Evolutionary conservation across 2,113 vertebrate species (phyloP).

Genomic region (Gyps fulvus): DNA sequence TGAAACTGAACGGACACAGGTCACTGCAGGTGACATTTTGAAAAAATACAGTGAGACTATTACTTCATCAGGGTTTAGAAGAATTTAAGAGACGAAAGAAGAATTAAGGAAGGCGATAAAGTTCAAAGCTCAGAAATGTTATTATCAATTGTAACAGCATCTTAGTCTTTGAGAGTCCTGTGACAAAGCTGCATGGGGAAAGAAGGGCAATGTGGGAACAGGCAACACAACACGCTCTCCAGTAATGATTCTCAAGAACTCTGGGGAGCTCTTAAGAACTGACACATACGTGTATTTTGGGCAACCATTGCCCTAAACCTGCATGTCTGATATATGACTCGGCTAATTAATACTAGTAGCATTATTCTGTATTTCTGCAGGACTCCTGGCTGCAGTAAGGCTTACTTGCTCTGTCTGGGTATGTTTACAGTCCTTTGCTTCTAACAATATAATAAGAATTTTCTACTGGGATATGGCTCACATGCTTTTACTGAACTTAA

Average conservation of each 20-base stretch:
- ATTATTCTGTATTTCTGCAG: neutral
- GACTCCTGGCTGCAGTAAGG: neutral
- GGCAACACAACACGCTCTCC: accelerated
- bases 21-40: neutral
- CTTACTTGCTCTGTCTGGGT: neutral
- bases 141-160: neutral
- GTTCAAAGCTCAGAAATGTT: neutral
- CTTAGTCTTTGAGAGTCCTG: neutral
- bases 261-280: neutral
- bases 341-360: neutral
- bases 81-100: neutral
- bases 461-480: neutral
- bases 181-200: neutral
- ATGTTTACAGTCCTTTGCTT: neutral
- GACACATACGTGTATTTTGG: neutral
- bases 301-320: neutral
- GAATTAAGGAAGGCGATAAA: neutral
- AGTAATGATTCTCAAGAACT: neutral
- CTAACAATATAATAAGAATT: neutral
- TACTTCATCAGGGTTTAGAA: neutral
- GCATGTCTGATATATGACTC: neutral
- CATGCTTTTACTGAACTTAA: neutral
- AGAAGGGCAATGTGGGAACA: neutral
- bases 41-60: neutral
- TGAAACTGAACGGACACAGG: neutral